A percentile compares a stretch with the other conserved stretches of the same genome.
These are phyloP conservation scores for Rhizoglyphus robini DNA, from an alignment of 1,140 invertebrate species.

Conservation along the genomic window DNA sequence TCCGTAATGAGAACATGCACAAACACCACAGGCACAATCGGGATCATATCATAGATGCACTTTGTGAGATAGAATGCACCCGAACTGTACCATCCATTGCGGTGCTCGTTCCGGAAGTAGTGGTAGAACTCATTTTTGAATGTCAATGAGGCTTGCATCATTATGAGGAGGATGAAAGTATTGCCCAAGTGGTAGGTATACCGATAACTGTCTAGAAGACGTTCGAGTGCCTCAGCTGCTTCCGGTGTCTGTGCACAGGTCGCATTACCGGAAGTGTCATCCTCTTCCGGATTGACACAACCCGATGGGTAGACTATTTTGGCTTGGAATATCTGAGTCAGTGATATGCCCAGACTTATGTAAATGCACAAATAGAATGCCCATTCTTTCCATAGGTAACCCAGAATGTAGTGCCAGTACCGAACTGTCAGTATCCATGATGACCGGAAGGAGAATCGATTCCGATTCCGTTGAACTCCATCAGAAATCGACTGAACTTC, in stretches of 20 bases:
- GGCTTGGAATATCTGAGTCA: neutral
- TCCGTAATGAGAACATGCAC: conserved; percentile 1
- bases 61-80: conserved; percentile 30
- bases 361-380: neutral
- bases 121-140: neutral
- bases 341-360: neutral
- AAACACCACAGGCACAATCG: neutral
- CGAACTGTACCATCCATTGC: conserved; percentile 29
- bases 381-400: neutral
- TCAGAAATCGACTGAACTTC: neutral
- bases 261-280: neutral
- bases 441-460: neutral
- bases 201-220: neutral
- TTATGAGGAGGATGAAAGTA: neutral
- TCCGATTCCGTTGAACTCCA: neutral
- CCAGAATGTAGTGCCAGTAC: neutral
- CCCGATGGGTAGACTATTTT: neutral
- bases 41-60: conserved; percentile 32
- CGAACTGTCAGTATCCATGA: neutral
- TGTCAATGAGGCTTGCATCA: neutral
- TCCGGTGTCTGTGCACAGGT: neutral
- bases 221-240: neutral
- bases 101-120: conserved; percentile 29
- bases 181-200: neutral
- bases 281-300: neutral